Evolutionary conservation across 2,888 invertebrate species (phyloP), one percentile per base, ranked within the genome.

Genomic region (Ectemnius lituratus): DNA sequence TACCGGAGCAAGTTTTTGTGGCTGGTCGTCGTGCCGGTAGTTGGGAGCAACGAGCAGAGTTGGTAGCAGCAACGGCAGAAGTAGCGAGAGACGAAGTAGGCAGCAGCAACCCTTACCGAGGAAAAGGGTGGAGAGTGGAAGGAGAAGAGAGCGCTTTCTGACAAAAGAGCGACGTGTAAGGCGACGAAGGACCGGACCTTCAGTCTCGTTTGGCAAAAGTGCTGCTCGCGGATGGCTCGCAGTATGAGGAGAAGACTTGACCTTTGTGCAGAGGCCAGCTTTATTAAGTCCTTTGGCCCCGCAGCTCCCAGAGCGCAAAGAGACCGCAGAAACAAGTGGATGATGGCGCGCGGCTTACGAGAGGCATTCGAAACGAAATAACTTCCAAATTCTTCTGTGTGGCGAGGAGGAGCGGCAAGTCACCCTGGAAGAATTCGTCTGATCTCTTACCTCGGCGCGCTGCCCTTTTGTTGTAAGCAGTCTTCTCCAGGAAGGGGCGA

Each of bases 231-330:
- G 63, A 82, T 80, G 83, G 82, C 85, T 84, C 67, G 75, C 78
- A 80, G 82, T 81, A 37, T 37, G 37, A 37, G 62, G 70, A 75
- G 76, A 82, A 83, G 84, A 87, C 85, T 87, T 84, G 87, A 89
- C 89, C 87, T 89, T 88, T 88, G 86, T 87, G 79, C 77, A n/a
- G 60, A 73, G 78, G 75, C 82, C 83, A 84, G 87, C 87, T 86
- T 88, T 89, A 88, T 88, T 88, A 88, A 87, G 86, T 85, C 85
- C 85, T 88, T 88, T 86, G 83, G 83, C 66, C 37, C 37, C 37
- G 37, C 8, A 8, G 8, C 37, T 37, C 37, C 8, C 69, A 66
- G 75, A 66, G 75, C 64, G 79, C 67, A 75, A 76, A 77, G 70
- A 73, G 68, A 73, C 58, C 57, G 70, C 75, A 73, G 75, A 79